Evolutionary conservation across 2,797 vertebrate genomes (phyloP).

Genomic region (Protonibea diacanthus): DNA sequence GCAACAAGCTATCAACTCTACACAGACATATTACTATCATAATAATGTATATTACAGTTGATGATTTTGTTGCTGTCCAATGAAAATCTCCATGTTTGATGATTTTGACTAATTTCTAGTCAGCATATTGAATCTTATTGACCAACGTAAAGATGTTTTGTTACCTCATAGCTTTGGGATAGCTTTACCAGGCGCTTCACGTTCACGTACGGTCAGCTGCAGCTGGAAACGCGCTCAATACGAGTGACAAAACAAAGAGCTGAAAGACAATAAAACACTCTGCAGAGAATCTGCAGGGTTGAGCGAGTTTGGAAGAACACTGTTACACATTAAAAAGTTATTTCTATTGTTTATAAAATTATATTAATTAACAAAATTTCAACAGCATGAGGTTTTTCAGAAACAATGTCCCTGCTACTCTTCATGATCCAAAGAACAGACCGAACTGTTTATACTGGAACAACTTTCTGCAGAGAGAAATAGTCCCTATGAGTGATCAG

Average conservation of each 20-base stretch:
- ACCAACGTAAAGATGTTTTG: too few relatives aligned
- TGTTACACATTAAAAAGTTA: not conserved
- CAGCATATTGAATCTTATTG: too few relatives aligned
- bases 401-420: not conserved
- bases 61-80: too few relatives aligned
- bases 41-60: not conserved
- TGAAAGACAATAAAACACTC: not conserved
- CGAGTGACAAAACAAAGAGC: not conserved
- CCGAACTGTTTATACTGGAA: constrained; percentile 6
- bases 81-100: too few relatives aligned
- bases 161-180: too few relatives aligned
- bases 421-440: not conserved
- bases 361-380: not conserved
- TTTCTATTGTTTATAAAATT: too few relatives aligned
- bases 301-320: not conserved
- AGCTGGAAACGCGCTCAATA: not conserved
- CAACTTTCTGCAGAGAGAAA: not conserved
- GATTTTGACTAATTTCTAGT: too few relatives aligned
- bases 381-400: not conserved
- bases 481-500: not conserved
- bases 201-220: too few relatives aligned
- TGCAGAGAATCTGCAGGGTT: not conserved
- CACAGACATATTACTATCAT: not conserved
- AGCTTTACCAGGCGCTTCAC: too few relatives aligned
- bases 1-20: too few relatives aligned